Evolutionary conservation across 2,797 vertebrate species (phyloP).

Genomic region (Artibeus lituratus): DNA sequence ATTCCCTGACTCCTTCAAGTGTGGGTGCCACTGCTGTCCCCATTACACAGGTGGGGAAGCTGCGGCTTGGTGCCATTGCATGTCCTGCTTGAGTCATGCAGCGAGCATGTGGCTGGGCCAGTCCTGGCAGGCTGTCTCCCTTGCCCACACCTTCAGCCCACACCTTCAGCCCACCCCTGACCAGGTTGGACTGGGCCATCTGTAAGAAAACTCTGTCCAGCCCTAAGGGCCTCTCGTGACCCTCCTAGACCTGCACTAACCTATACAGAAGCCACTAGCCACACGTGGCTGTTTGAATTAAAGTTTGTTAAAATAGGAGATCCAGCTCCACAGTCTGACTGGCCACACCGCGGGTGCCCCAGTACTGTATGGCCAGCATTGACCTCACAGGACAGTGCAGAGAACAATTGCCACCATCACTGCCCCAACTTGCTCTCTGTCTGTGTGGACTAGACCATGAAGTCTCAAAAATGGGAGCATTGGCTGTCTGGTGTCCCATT

Average conservation of each 20-base stretch:
- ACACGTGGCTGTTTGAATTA: background rate
- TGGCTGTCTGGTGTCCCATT: background rate
- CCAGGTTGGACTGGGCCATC: background rate
- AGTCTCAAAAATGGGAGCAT: background rate
- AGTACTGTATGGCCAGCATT: background rate
- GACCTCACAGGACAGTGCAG: background rate
- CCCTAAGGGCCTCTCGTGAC: no score
- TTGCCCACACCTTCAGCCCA: background rate
- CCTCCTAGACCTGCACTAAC: background rate
- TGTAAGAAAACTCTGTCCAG: background rate
- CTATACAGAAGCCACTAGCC: background rate
- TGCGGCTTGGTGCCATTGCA: rapidly evolving
- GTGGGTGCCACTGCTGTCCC: background rate
- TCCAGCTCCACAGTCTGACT: background rate
- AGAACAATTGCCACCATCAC: background rate
- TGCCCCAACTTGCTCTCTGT: background rate
- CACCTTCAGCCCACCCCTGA: background rate
- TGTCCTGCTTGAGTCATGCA: background rate
- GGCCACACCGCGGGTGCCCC: background rate
- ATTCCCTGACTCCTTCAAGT: background rate
- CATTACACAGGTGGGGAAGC: background rate
- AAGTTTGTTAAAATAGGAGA: background rate
- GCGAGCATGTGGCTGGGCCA: background rate
- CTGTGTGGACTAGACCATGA: background rate
- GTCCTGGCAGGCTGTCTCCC: background rate